Evolutionary conservation across 2,888 invertebrate species (phyloP), one percentile per base, ranked within the genome.

Genomic region (Brassicogethes aeneus): DNA sequence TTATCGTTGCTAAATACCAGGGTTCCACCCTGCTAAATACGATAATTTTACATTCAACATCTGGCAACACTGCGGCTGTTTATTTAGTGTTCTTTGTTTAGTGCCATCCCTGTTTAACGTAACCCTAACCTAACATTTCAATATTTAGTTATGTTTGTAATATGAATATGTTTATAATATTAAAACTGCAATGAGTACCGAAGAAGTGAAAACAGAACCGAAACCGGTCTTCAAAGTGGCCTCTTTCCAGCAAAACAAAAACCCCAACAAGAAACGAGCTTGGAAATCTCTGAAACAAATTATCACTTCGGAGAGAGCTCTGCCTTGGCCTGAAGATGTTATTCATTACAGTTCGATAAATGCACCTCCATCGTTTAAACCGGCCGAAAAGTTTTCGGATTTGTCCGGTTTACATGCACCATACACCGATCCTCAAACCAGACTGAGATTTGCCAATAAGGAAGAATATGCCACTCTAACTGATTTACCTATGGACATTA

Each of bases 231-330:
- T 68, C 47, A 69, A 68, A 54, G 54, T 59, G 3, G 50, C 62
- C 2, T 56, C 60, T 15, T 68, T 65, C 48, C 74, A 76, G 56
- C 73, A 73, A 46, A 65, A 74, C 10, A 77, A 77, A 65, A 56
- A 59, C 3, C 70, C 70, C 52, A 75, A 72, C 41, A 91, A 88
- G 60, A 90, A 88, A 63, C 77, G 86, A 51, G 79, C 84, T 49
- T 92, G 91, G 89, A 82, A 87, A 62, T 89, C 89, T 3, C 64
- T 92, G 36, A 92, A 92, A 65, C 92, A 93, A 73, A 89, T 93
- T 55, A 70, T 89, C 37, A 73, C 88, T 1, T 80, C 85, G 31
- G 92, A 93, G 61, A 77, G 84, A 62, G 65, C 79, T 16, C 69
- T 89, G 43, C 82, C 83, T 2, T 89, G 90, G 89, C 77, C 81